Evolutionary conservation across 1,140 invertebrate species (phyloP).

Genomic region (Drosophila azteca): DNA sequence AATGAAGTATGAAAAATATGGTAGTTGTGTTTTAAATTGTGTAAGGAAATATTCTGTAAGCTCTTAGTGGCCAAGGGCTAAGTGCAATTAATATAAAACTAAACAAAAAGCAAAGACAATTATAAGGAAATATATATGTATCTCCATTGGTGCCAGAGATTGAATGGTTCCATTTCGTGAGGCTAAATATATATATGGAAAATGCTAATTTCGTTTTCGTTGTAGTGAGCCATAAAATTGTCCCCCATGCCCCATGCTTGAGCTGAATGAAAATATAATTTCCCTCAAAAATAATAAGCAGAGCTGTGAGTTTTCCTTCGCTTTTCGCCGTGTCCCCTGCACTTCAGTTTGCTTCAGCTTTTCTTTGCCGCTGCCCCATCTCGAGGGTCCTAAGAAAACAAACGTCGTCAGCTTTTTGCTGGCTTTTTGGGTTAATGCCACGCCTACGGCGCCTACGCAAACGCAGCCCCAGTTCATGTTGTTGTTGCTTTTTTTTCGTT

Average conservation of each 20-base stretch:
- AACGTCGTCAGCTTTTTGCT: conserved; percentile 48
- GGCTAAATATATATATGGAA: no score
- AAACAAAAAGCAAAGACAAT: no score
- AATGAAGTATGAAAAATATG: no score
- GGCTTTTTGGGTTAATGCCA: conserved; percentile 63
- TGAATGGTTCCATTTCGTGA: no score
- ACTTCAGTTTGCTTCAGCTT: conserved; percentile 36
- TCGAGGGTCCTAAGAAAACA: conserved; percentile 48
- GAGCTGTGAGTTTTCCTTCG: conserved; percentile 36
- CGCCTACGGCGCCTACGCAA: conserved; percentile 35
- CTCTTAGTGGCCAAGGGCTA: no score
- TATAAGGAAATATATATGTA: no score
- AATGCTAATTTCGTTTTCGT: no score
- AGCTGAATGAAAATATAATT: conserved; percentile 20
- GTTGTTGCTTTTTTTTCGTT: conserved; percentile 5
- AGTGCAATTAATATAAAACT: no score
- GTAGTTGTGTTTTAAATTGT: no score
- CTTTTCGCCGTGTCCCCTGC: conserved; percentile 12
- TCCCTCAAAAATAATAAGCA: conserved; percentile 39
- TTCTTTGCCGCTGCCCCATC: conserved; percentile 32
- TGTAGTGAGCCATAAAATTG: no score
- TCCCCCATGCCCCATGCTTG: neutral
- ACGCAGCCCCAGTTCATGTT: conserved; percentile 13
- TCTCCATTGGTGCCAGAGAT: no score
- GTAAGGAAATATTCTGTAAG: no score